Conservation (phyloP, 2,797 vertebrate species). For the Lacerta viridis region DNA sequence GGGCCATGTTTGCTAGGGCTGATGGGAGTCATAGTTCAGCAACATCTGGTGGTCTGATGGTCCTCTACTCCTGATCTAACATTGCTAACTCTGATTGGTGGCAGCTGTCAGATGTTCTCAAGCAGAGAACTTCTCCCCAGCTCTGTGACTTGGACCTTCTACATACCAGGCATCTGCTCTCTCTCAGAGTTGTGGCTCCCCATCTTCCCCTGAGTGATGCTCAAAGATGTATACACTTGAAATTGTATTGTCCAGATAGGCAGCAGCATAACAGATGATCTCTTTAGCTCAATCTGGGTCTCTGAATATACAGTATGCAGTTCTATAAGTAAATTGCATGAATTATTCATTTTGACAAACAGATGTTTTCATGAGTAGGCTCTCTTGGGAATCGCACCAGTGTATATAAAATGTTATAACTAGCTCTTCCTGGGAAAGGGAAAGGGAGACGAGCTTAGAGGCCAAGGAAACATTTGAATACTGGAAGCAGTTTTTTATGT, state of each 20-base stretch:
- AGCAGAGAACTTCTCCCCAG: neutral
- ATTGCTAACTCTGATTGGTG: neutral
- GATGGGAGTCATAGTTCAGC: no score
- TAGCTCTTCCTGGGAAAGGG: neutral
- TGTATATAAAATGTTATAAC: neutral
- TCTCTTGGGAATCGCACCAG: neutral
- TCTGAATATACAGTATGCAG: neutral
- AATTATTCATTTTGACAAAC: neutral
- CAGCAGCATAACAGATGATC: neutral
- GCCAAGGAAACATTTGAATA: neutral
- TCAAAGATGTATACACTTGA: neutral
- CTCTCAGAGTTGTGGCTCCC: neutral
- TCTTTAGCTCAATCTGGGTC: neutral
- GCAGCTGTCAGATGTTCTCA: neutral
- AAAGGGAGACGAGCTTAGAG: neutral
- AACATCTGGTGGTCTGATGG: no score
- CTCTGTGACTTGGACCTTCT: neutral
- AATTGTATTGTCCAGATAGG: neutral
- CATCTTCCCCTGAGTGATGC: neutral
- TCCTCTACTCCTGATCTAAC: no score
- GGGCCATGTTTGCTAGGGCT: no score
- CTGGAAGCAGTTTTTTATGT: neutral
- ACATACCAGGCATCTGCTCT: neutral
- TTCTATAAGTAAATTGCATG: neutral
- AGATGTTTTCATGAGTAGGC: neutral